phyloP scores from a whole-genome alignment of 2,888 invertebrate genomes.

The Emmelina monodactyla region DNA sequence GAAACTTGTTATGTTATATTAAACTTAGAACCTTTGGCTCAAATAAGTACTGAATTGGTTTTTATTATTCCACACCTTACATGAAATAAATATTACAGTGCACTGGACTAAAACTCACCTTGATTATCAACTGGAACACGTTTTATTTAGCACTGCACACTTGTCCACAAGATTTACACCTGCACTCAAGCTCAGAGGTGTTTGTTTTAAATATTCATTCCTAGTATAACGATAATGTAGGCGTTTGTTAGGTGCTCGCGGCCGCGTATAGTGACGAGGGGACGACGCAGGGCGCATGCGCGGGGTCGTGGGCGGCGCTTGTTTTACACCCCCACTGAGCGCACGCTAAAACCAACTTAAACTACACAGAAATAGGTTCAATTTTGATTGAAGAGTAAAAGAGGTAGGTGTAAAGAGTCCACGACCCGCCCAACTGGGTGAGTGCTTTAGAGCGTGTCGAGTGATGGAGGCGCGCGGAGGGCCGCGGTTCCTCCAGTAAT shows the following conservation, averaged over 20 bases:
- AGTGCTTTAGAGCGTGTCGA: conserved; percentile 1
- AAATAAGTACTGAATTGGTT: no score
- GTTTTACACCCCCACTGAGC: conserved; percentile 33
- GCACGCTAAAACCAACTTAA: conserved; percentile 15
- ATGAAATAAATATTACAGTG: no score
- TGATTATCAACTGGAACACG: no score
- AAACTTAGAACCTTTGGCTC: no score
- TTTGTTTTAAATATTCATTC: conserved; percentile 52
- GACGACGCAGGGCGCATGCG: conserved; percentile 45
- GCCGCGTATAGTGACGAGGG: conserved; percentile 18
- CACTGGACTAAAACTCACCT: no score
- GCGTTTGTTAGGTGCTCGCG: conserved; percentile 40
- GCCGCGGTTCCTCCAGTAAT: conserved; percentile 44
- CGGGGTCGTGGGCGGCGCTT: conserved; percentile 42
- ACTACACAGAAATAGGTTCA: no score
- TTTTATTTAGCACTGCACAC: no score
- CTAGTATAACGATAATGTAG: conserved; percentile 60
- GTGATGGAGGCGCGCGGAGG: conserved; percentile 5
- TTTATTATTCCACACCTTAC: no score
- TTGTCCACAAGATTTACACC: conserved; percentile 1
- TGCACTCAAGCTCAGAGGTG: conserved; percentile 18
- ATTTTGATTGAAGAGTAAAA: not conserved
- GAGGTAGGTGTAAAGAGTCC: not conserved
- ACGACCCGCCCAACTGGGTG: not conserved
- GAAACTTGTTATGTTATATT: no score